Percentiles rank a stretch among this genome's conserved stretches.
Evolutionary conservation across 1,140 invertebrate genomes (phyloP).

Genomic region (Psilanteris sp.): DNA sequence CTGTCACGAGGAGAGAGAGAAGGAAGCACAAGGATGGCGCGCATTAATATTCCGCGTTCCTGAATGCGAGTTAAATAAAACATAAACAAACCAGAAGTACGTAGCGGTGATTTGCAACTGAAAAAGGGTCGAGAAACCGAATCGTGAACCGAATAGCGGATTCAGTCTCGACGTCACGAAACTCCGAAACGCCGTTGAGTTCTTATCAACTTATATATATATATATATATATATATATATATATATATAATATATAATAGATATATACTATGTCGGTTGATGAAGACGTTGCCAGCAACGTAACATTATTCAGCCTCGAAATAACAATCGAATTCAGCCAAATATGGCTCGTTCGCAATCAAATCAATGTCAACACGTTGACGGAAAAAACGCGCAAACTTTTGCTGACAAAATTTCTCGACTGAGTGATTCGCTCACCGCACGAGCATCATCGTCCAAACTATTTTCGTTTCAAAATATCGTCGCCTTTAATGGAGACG

Average conservation of each 20-base stretch:
- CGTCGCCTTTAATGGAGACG: too few species aligned
- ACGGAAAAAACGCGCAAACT: slow-evolving; percentile 23
- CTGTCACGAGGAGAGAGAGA: too few species aligned
- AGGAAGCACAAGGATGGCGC: too few species aligned
- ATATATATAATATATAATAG: too few species aligned
- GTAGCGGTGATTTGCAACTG: slow-evolving; percentile 62
- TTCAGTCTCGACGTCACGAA: slow-evolving; percentile 47
- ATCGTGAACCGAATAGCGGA: slow-evolving; percentile 58
- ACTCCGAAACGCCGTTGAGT: slow-evolving; percentile 25
- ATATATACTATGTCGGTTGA: slow-evolving; percentile 40
- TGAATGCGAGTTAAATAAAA: slow-evolving; percentile 61
- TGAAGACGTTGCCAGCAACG: slow-evolving; percentile 18
- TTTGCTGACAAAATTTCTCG: slow-evolving; percentile 19
- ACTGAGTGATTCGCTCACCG: too few species aligned
- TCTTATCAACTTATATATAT: too few species aligned
- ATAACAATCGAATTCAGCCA: slow-evolving; percentile 46
- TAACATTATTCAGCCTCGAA: slow-evolving; percentile 51
- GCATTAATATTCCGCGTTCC: slow-evolving; percentile 59
- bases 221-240: too few species aligned
- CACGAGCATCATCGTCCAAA: too few species aligned
- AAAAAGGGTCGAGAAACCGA: slow-evolving; percentile 51
- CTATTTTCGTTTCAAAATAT: too few species aligned
- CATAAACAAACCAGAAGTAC: slow-evolving; percentile 55
- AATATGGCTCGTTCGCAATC: slow-evolving; percentile 38
- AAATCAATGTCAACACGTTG: slow-evolving; percentile 43